Base-by-base conservation (phyloP, 2,113 vertebrate species). In the Nipponia nippon region DNA sequence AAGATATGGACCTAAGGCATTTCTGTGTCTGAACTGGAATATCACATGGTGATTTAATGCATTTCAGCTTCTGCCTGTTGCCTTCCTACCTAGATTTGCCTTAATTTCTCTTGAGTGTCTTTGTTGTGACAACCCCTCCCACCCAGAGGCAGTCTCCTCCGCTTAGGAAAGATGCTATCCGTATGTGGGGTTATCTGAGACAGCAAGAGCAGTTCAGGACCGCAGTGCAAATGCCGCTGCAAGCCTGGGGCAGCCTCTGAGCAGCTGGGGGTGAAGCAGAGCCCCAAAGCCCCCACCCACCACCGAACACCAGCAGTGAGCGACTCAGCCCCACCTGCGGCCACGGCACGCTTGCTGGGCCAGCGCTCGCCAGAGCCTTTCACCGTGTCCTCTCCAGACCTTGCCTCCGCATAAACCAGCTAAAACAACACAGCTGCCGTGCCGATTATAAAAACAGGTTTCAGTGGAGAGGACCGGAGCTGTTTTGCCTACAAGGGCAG, bases 381-480 rank as follows among this genome's bases (percentile, higher is more conserved):
- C 44, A 3, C 46, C 1, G 4, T 63, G 92, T 92, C 94, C 96
- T 92, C 83, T 73, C 76, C 88, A 70, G 95, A 42, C 92, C 95
- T 14, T 47, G 40, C 63, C 75, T 63, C 56, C 67, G 49, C 83
- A 78, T 22, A 66, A 50, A 81, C 69, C 95, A 96, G 90, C 94
- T 95, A 96, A 94, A 97, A 95, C 72, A 97, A 97, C 94, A 95
- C 94, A 95, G 95, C 97, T 97, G 94, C 88, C 9, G 6, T 16
- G 83, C 42, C 16, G 38, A 83, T 88, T 92, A 70, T 20, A 89
- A 97, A 94, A 92, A 86, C 93, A 93, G 90, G 80, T 88, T 83
- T 93, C 82, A 77, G 87, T 67, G 87, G 63, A 76, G 91, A 93
- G 63, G 52, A 56, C 52, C 7, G 3, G 89, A 75, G 75, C 84